Evolutionary conservation across 2,888 invertebrate genomes (phyloP), one percentile per base, ranked within the genome.

Genomic region (Polydrusus cervinus): DNA sequence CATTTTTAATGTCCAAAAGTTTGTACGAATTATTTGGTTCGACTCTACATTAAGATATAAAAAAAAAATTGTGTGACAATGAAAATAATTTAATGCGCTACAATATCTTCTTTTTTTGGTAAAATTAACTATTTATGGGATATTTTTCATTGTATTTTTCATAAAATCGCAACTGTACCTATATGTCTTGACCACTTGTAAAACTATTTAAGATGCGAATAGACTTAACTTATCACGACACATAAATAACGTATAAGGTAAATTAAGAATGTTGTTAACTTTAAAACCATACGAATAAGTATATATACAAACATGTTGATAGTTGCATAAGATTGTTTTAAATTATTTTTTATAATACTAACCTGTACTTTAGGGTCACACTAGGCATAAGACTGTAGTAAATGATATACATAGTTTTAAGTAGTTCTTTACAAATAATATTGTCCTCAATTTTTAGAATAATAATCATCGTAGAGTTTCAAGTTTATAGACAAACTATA

Each of bases 321-420:
- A 83, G 82, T 79, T 79, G 79, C 78, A 60, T 81, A 82, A 83
- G 81, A 72, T 82, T 82, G 81, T 81, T 82, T 83, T 80, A 82
- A 80, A 83, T 82, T 83, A 83, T 83, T 83, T 83, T 83, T 83
- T 83, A 82, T 82, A 80, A 81, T 81, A 77, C 71, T 71, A 79
- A 66, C 64, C 62, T 75, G 67, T 77, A 78, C 69, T 75, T 80
- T 78, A 69, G 51, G 74, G 79, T 79, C 77, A 76, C 70, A 71
- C 40, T 80, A 79, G 78, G 61, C 75, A 60, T 81, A 80, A 80
- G 80, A 79, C 79, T 79, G 79, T 78, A 79, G 64, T 78, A 76
- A 64, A 71, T 34, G 5, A 25, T 34, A 34, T 69, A 53, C 43
- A 45, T 62, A 67, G 49, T 3, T 49, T 14, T 47, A 16, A 51